Conservation (phyloP, 2,888 invertebrate genomes). For the Petrolisthes cinctipes region DNA sequence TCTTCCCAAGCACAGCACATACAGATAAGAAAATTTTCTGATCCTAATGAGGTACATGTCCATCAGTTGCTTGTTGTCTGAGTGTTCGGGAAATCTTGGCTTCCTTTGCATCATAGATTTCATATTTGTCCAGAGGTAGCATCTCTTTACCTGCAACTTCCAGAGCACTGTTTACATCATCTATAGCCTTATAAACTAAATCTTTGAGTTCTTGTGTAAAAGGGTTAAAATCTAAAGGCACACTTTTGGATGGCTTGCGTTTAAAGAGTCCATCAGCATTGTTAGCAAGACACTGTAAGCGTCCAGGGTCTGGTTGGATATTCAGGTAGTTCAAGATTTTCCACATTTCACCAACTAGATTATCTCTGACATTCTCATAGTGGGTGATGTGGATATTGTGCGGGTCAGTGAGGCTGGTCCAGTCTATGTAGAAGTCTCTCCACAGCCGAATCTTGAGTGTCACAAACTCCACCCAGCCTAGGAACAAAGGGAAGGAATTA, state of each 20-base stretch:
- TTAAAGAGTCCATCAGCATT: conserved; percentile 61
- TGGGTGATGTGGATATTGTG: conserved; percentile 54
- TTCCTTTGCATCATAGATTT: conserved; percentile 52
- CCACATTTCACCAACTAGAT: conserved; percentile 51
- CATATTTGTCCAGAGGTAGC: conserved; percentile 60
- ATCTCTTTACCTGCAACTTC: conserved; percentile 24
- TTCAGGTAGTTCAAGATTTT: conserved; percentile 56
- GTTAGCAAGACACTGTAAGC: conserved; percentile 55
- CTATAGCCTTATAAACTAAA: conserved; percentile 55
- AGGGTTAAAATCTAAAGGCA: conserved; percentile 40
- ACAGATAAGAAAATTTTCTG: too few relatives aligned
- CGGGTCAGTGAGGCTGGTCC: conserved; percentile 55
- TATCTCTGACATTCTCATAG: conserved; percentile 60
- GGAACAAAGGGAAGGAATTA: too few relatives aligned
- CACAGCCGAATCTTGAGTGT: conserved; percentile 61
- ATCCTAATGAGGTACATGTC: too few relatives aligned
- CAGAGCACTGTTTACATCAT: conserved; percentile 39
- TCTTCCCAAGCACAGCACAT: too few relatives aligned
- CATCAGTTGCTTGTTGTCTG: not conserved
- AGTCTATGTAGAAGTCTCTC: conserved; percentile 65
- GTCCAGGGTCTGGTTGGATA: conserved; percentile 29
- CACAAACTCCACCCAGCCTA: conserved; percentile 66
- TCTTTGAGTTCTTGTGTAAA: conserved; percentile 56
- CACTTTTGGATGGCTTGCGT: conserved; percentile 38
- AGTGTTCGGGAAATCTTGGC: conserved; percentile 25